Base-by-base conservation (phyloP, 2,888 invertebrate species). In the Pteria penguin region DNA sequence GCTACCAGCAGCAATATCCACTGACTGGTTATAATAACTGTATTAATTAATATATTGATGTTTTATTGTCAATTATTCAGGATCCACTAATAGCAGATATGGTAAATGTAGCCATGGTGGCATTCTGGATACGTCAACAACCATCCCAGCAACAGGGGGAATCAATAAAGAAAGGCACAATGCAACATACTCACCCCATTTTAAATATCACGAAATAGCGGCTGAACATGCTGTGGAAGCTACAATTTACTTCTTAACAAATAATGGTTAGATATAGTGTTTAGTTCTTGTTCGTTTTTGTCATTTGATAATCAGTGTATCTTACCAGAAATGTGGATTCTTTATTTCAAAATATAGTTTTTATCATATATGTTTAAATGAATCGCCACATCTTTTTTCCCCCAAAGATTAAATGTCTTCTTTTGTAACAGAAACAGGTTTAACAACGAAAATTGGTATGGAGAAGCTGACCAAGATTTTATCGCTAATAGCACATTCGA, bases 81-180 rank as follows among this genome's bases (percentile, higher is more conserved):
- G 52, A 45, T 52, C 65, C 24, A 65, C 45, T 14, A 29, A 57
- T 22, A 18, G 27, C 36, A 31, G 29, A 22, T 18, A 31, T n/a
- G 72, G 71, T 18, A 69, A 69, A 27, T 69, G 60, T 36, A 58
- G 60, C 14, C 58, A 58, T 60, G 69, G 69, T 18, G 69, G 69
- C 1, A 24, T 24, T 1, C 14, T n/a, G 4, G 69, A 69, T 29
- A 33, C 33, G 3, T 60, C 24, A n/a, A 32, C 58, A 5, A 18
- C 5, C 4, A 22, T 32, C 26, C 58, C 69, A 2, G 69, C 69
- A 2, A 33, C 11, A 14, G 69, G 69, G 33, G 61, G 69, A 36
- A 69, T 69, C 8, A 69, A 69, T 27, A 69, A 69, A 27, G 69
- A 69, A 26, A 58, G 69, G 29, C 29, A 27, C 18, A 58, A 60